Percentiles rank a stretch among this genome's conserved stretches.
phyloP scores from a whole-genome alignment of 1,140 invertebrate genomes.

The Lepidostoma basale region DNA sequence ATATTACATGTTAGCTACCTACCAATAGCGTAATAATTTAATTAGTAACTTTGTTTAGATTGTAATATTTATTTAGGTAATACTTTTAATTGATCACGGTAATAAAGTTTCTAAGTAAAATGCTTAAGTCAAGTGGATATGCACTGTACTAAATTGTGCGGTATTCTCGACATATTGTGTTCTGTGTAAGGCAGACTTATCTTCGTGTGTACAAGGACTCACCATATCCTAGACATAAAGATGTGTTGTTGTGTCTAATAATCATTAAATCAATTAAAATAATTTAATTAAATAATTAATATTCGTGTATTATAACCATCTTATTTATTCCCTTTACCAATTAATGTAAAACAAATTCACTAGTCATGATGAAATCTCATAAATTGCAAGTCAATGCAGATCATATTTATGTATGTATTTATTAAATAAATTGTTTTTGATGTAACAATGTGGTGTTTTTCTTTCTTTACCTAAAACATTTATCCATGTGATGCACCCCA shows the following conservation, averaged over 20 bases:
- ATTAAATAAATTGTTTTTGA: constrained; percentile 32
- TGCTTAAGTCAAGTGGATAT: neutral
- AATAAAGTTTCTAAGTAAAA: constrained; percentile 18
- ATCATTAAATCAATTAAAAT: constrained; percentile 16
- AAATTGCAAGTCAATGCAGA: constrained; percentile 12
- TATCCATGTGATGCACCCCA: no score
- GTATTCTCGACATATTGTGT: no score
- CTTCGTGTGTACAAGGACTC: constrained; percentile 5
- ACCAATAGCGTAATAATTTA: neutral
- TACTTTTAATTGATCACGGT: constrained; percentile 12
- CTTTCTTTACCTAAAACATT: neutral
- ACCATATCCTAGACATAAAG: constrained; percentile 12
- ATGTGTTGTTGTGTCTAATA: neutral
- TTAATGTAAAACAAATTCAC: constrained; percentile 2
- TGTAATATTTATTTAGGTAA: neutral
- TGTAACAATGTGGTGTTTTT: constrained; percentile 16
- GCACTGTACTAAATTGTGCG: constrained; percentile 6
- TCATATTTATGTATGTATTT: constrained; percentile 23
- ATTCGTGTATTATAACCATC: no score
- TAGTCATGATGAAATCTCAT: constrained; percentile 14
- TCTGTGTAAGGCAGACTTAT: constrained; percentile 3
- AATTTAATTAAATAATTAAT: no score
- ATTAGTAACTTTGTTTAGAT: neutral
- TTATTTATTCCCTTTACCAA: no score
- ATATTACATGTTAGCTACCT: neutral